Conservation (phyloP, 2,113 vertebrate genomes). For the Gallinago undulata region DNA sequence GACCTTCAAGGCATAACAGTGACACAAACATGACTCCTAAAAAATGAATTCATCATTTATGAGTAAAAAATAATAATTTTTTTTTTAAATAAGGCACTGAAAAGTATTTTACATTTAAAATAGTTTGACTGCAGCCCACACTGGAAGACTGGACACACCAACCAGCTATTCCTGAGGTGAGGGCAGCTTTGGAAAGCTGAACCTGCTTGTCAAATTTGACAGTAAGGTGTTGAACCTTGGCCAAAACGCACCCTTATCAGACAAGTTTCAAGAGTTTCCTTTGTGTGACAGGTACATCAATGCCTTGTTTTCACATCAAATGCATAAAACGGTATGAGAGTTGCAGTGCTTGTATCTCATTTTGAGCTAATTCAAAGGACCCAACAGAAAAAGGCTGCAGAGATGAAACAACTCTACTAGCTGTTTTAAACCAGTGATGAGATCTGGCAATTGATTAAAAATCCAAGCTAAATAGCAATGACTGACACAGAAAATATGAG, state of each 20-base stretch:
- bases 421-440: background rate
- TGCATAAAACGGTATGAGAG: background rate
- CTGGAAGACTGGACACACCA: background rate
- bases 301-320: background rate
- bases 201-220: background rate
- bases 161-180: background rate
- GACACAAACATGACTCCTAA: background rate
- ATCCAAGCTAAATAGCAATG: background rate
- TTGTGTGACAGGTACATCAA: background rate
- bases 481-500: background rate
- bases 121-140: background rate
- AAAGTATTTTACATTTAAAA: background rate
- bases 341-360: fast-evolving
- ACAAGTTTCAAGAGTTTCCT: background rate
- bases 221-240: background rate
- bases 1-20: background rate
- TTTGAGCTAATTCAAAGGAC: background rate
- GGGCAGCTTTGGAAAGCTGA: background rate
- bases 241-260: background rate
- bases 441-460: background rate
- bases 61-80: background rate
- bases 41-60: background rate
- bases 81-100: background rate
- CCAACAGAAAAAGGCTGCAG: background rate
- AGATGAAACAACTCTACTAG: background rate